A percentile compares a stretch with the other conserved stretches of the same genome.
Evolutionary conservation across 2,113 vertebrate genomes (phyloP).

Genomic region (Varanus komodoensis): DNA sequence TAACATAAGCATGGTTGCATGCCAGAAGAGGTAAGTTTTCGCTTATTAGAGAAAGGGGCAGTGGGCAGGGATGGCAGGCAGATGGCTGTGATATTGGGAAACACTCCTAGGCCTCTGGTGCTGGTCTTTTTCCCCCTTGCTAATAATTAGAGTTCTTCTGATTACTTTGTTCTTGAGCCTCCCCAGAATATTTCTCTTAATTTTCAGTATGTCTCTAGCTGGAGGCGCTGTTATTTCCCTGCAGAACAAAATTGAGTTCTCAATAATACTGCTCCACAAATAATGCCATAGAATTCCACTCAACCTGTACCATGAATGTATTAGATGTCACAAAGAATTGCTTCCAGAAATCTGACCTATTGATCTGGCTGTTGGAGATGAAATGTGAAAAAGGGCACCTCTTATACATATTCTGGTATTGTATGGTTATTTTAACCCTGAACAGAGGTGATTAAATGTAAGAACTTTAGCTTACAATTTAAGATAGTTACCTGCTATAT

Average conservation of each 20-base stretch:
- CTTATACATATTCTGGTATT: not conserved
- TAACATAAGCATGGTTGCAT: not conserved
- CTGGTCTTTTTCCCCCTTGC: not conserved
- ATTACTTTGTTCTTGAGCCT: not conserved
- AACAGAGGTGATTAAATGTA: not conserved
- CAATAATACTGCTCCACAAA: not conserved
- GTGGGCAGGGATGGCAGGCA: not conserved
- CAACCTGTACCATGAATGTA: not conserved
- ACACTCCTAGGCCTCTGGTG: not conserved
- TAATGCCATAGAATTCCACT: not conserved
- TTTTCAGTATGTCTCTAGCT: not conserved
- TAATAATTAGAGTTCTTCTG: not conserved
- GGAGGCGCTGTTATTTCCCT: not conserved
- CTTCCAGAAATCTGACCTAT: constrained; percentile 5
- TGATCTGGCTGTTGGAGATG: not conserved
- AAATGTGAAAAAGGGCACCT: not conserved
- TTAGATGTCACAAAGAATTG: not conserved
- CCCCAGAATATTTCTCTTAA: not conserved
- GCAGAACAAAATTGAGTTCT: not conserved
- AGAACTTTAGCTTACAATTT: not conserved
- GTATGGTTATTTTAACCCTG: not conserved
- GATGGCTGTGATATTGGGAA: not conserved
- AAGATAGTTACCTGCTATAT: not conserved
- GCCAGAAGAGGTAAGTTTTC: not conserved
- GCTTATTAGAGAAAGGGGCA: not conserved